Evolutionary conservation across 2,797 vertebrate genomes (phyloP).

Genomic region (Gymnothorax javanicus): DNA sequence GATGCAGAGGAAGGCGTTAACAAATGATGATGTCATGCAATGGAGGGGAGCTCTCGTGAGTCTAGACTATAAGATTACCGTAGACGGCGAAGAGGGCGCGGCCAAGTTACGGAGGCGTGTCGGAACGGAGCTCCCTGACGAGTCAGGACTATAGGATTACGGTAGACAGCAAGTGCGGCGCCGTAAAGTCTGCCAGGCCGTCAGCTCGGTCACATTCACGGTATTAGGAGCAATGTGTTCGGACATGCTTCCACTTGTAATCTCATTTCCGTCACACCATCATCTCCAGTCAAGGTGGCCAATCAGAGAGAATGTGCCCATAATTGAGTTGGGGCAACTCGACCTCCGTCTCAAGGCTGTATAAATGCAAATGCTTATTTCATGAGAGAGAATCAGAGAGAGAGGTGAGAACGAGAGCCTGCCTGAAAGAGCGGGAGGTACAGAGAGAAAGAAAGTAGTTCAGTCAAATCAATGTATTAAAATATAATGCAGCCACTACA

Average conservation of each 20-base stretch:
- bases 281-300: conserved; percentile 6
- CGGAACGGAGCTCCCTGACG: neutral
- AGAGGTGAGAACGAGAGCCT: neutral
- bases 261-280: conserved; percentile 17
- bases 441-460: neutral
- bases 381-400: neutral
- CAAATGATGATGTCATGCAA: neutral
- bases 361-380: conserved; percentile 16
- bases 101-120: neutral
- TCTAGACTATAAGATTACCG: neutral
- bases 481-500: neutral
- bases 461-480: conserved; percentile 5
- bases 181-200: neutral
- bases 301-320: neutral
- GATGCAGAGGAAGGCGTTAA: neutral
- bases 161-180: neutral
- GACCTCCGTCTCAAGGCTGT: conserved; percentile 15
- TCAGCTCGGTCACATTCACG: conserved; percentile 28
- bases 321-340: conserved; percentile 17
- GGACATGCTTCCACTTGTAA: conserved; percentile 10
- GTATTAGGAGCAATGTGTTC: conserved; percentile 25
- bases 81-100: neutral
- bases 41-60: neutral
- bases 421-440: neutral
- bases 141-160: neutral